These are phyloP conservation scores for Solen grandis DNA, from an alignment of 1,140 invertebrate genomes.

Conservation along the genomic window DNA sequence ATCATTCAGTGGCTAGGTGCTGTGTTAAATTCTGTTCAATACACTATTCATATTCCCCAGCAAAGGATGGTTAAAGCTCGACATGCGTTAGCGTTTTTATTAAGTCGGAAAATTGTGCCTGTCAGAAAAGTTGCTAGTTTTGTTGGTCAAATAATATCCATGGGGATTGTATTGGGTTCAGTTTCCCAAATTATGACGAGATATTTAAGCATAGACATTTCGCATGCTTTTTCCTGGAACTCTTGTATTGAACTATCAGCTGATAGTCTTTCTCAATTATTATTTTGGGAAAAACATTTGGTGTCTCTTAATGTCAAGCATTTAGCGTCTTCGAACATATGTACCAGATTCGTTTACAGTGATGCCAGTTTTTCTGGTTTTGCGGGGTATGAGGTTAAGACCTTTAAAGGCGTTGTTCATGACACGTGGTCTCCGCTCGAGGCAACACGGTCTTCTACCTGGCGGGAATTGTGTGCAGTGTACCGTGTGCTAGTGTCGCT, in stretches of 20 bases:
- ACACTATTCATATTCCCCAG: background rate
- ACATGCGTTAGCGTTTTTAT: background rate
- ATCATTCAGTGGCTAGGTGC: slow-evolving; percentile 10
- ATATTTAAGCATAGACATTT: background rate
- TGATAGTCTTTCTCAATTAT: no score
- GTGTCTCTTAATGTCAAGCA: no score
- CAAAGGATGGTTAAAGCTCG: background rate
- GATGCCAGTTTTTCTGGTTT: slow-evolving; percentile 13
- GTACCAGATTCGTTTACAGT: background rate
- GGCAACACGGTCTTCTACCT: background rate
- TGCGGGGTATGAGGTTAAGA: background rate
- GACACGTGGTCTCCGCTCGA: background rate
- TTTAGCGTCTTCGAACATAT: background rate
- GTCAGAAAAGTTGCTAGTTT: background rate
- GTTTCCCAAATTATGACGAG: slow-evolving; percentile 1
- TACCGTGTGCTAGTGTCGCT: background rate
- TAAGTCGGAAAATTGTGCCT: background rate
- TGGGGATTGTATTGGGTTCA: slow-evolving; percentile 1
- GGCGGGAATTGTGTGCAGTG: slow-evolving; percentile 8
- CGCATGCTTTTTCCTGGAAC: background rate
- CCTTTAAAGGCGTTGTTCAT: background rate
- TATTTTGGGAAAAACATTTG: no score
- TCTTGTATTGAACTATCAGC: background rate
- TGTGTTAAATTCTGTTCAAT: background rate
- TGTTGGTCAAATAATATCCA: slow-evolving; percentile 1